Conservation (phyloP, 2,888 invertebrate species). For the Hemithea aestivaria region DNA sequence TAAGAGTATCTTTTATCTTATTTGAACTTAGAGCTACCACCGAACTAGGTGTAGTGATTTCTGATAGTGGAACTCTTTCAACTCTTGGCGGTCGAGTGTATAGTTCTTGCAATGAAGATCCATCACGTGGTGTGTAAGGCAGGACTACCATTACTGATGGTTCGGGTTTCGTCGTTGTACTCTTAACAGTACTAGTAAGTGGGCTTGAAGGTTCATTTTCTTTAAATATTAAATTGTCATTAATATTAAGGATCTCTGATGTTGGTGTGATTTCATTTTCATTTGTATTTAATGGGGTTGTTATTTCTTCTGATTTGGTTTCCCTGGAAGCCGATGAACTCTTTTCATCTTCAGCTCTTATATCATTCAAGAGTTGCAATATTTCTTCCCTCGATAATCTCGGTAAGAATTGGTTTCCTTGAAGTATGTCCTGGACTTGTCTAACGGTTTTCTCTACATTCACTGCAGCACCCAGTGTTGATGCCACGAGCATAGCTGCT, state of each 20-base stretch:
- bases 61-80: constrained; percentile 68
- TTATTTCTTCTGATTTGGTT: constrained; percentile 31
- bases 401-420: constrained; percentile 80
- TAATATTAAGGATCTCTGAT: constrained; percentile 27
- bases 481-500: constrained; percentile 38
- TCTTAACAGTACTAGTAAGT: constrained; percentile 38
- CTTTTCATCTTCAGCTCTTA: constrained; percentile 75
- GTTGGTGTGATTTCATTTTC: constrained; percentile 48
- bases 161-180: constrained; percentile 48
- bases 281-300: constrained; percentile 37
- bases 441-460: constrained; percentile 81
- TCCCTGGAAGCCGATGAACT: constrained; percentile 42
- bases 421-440: constrained; percentile 83
- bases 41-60: constrained; percentile 51
- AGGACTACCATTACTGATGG: constrained; percentile 82
- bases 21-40: constrained; percentile 34
- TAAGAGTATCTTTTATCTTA: constrained; percentile 40
- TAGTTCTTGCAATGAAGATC: constrained; percentile 79
- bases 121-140: constrained; percentile 80
- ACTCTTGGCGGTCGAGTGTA: constrained; percentile 83
- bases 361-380: constrained; percentile 82
- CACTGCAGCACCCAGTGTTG: constrained; percentile 44
- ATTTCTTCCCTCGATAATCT: constrained; percentile 82
- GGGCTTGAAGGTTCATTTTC: constrained; percentile 27
- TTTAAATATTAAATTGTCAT: constrained; percentile 30